A percentile compares a stretch with the other conserved stretches of the same genome.
These are phyloP conservation scores for Netelia inedita DNA, from an alignment of 2,888 invertebrate species.

Conservation along the genomic window DNA sequence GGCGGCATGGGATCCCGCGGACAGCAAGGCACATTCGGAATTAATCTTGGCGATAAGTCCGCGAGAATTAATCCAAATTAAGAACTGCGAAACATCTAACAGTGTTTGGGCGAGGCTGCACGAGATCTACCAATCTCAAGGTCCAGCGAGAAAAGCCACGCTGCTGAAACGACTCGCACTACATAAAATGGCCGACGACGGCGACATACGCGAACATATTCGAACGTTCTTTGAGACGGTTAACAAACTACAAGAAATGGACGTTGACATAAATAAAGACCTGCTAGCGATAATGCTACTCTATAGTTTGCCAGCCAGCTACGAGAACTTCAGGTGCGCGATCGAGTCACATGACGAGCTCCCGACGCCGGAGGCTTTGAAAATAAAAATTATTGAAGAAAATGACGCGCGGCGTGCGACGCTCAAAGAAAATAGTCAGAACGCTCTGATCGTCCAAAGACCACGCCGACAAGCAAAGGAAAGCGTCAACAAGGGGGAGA, in stretches of 20 bases:
- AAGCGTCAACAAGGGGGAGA: neutral
- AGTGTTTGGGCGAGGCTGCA: slow-evolving; percentile 59
- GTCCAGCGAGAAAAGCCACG: slow-evolving; percentile 65
- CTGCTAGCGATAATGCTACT: slow-evolving; percentile 59
- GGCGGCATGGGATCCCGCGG: neutral
- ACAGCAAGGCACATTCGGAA: slow-evolving; percentile 46
- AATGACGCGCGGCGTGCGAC: slow-evolving; percentile 38
- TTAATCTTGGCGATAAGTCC: slow-evolving; percentile 47
- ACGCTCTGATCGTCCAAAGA: neutral
- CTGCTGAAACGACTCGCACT: slow-evolving; percentile 58
- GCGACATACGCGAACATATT: slow-evolving; percentile 60
- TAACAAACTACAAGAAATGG: slow-evolving; percentile 59
- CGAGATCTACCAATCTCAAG: slow-evolving; percentile 49
- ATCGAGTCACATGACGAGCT: slow-evolving; percentile 72
- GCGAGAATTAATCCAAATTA: slow-evolving; percentile 34
- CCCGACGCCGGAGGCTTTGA: slow-evolving; percentile 65
- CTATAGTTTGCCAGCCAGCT: slow-evolving; percentile 67
- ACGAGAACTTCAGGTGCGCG: slow-evolving; percentile 70
- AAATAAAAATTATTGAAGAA: slow-evolving; percentile 70
- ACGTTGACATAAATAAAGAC: slow-evolving; percentile 41
- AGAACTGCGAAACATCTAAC: slow-evolving; percentile 52
- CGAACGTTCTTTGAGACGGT: slow-evolving; percentile 54
- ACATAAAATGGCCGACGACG: slow-evolving; percentile 48
- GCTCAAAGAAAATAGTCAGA: neutral
- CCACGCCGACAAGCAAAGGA: neutral